Conservation (phyloP, 2,888 invertebrate genomes). For the Lasioglossum villosulum region DNA sequence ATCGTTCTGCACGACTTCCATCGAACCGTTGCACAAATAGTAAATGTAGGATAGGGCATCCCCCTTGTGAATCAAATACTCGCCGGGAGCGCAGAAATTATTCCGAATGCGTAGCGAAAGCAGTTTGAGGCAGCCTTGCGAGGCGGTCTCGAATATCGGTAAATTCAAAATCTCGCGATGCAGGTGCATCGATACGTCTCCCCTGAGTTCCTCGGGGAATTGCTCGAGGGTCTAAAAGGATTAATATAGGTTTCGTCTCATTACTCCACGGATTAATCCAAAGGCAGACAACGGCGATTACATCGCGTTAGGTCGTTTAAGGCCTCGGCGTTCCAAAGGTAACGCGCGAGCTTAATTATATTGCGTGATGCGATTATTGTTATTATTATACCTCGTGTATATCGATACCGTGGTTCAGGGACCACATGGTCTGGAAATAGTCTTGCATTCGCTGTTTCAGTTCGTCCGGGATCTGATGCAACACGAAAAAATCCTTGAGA, state of each 20-base stretch:
- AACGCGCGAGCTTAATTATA: slow-evolving; percentile 11
- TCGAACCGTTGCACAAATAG: slow-evolving; percentile 98
- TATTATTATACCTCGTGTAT: slow-evolving; percentile 92
- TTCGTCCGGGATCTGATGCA: slow-evolving; percentile 98
- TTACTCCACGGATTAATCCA: slow-evolving; percentile 12
- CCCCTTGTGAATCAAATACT: slow-evolving; percentile 96
- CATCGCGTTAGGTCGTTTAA: not conserved
- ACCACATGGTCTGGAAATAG: slow-evolving; percentile 99
- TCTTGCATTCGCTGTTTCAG: slow-evolving; percentile 98
- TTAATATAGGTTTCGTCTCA: slow-evolving; percentile 10
- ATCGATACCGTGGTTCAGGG: slow-evolving; percentile 98
- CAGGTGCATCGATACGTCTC: slow-evolving; percentile 98
- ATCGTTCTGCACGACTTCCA: slow-evolving; percentile 98
- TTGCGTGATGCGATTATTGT: not conserved
- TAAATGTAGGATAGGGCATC: slow-evolving; percentile 97
- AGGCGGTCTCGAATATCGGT: slow-evolving; percentile 97
- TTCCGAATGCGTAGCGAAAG: slow-evolving; percentile 96
- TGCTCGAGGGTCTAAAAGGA: slow-evolving; percentile 93
- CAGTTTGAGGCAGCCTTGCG: slow-evolving; percentile 97
- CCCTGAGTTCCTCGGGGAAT: slow-evolving; percentile 97
- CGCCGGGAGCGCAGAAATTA: slow-evolving; percentile 98
- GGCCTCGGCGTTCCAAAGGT: not conserved
- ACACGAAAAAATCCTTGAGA: slow-evolving; percentile 96
- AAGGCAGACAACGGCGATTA: not conserved
- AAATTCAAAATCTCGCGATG: slow-evolving; percentile 97